Evolutionary conservation across 2,113 vertebrate species (phyloP), one percentile per base, ranked within the genome.

Genomic region (Hippocampus guttulatus): DNA sequence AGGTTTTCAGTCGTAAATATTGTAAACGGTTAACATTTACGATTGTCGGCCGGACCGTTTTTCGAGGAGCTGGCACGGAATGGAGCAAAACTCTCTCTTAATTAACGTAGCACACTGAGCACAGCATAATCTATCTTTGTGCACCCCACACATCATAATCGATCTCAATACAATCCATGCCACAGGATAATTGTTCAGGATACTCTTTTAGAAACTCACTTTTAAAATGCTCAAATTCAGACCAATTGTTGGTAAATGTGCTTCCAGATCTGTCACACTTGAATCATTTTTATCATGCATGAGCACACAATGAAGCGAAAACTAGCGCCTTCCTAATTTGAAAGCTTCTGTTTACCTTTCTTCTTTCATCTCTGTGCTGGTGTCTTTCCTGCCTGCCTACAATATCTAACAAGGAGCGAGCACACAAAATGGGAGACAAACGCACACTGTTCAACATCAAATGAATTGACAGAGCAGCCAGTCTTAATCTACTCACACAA

Each of bases 331-430:
- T 70, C 57, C 57, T 57, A 57, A n/a, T 54, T 76, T 71, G 75
- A 51, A 21, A 38, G 40, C 12, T 2, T 64, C 47, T 55, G 18
- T 76, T 76, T 57, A 68, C 60, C 72, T 68, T 76, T 76, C 41
- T 61, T 72, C 10, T 9, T 60, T 77, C 45, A 67, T 77, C 73
- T 67, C 51, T 68, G 5, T 73, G 70, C 57, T 61, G 8, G 64
- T 33, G 30, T 63, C 16, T 51, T 16, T 18, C 2, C 11, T 64
- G 20, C n/a, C 69, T 51, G n/a, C 55, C 60, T 64, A 61, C 11
- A 47, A 8, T 73, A 7, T 80, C 81, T 73, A 79, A 83, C 78
- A 85, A 84, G 87, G 83, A 73, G 58, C 45, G 41, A 41, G 43
- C 61, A 21, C 38, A 2, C 52, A 54, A 54, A 55, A 55, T 55